phyloP scores from a whole-genome alignment of 2,797 vertebrate genomes.

The Microchirus variegatus region DNA sequence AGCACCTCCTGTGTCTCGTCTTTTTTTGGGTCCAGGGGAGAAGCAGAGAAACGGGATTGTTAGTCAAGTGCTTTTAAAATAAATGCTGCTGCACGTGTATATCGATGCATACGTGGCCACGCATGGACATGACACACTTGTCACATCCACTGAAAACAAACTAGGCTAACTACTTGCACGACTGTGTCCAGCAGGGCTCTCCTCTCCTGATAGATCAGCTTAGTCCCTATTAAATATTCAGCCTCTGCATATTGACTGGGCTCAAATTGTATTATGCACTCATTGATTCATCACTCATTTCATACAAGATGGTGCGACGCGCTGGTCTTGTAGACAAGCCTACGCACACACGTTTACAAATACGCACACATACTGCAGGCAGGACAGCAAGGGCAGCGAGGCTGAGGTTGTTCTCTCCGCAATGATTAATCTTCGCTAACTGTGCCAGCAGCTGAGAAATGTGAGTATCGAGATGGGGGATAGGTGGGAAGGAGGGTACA shows the following conservation, averaged over 20 bases:
- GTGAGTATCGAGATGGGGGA: conserved; percentile 15
- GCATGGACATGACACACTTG: conserved; percentile 3
- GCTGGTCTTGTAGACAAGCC: conserved; percentile 62
- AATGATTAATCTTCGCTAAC: conserved; percentile 70
- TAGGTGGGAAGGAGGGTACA: conserved; percentile 1
- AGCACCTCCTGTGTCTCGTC: conserved; percentile 59
- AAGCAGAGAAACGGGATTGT: conserved; percentile 25
- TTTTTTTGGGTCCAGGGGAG: conserved; percentile 23
- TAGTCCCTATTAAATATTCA: conserved; percentile 70
- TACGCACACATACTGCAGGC: conserved; percentile 35
- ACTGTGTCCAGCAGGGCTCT: conserved; percentile 49
- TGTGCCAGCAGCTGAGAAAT: conserved; percentile 54
- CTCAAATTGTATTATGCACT: conserved; percentile 70
- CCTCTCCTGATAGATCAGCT: conserved; percentile 55
- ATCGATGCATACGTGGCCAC: neutral
- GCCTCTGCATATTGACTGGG: conserved; percentile 66
- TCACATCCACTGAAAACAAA: neutral
- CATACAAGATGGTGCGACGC: conserved; percentile 67
- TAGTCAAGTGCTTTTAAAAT: conserved; percentile 50
- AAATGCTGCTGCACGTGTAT: conserved; percentile 7
- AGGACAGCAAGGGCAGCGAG: conserved; percentile 65
- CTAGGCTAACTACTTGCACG: conserved; percentile 28
- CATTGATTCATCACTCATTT: conserved; percentile 76
- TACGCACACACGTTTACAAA: conserved; percentile 43
- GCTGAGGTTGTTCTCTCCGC: conserved; percentile 61